A percentile compares a stretch with the other conserved stretches of the same genome.
phyloP scores from a whole-genome alignment of 2,888 invertebrate species.

The Tholera decimalis region DNA sequence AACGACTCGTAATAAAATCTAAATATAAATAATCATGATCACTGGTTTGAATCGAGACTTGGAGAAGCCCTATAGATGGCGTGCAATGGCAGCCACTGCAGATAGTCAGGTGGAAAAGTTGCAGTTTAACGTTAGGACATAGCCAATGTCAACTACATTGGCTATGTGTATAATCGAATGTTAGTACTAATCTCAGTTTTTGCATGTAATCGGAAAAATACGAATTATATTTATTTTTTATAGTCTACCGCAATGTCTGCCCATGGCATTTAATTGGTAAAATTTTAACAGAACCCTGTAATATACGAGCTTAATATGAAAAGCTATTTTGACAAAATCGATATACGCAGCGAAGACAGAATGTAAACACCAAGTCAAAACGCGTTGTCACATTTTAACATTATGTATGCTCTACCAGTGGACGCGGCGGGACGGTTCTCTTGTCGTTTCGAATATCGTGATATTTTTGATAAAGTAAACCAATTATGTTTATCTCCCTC shows the following conservation, averaged over 20 bases:
- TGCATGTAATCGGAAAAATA: too few species aligned
- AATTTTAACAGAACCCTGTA: constrained; percentile 46
- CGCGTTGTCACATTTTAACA: background rate
- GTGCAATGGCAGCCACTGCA: constrained; percentile 17
- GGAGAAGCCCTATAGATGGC: background rate
- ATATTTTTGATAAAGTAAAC: background rate
- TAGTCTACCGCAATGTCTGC: constrained; percentile 1
- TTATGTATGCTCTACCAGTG: background rate
- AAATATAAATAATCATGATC: constrained; percentile 20
- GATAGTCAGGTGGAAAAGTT: background rate
- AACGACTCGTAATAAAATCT: constrained; percentile 26
- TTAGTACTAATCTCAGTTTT: background rate
- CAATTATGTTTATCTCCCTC: background rate
- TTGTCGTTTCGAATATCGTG: background rate
- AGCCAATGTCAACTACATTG: background rate
- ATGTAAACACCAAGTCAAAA: background rate
- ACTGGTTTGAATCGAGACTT: constrained; percentile 37
- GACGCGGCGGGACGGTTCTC: background rate
- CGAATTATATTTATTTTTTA: background rate
- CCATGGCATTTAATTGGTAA: constrained; percentile 1
- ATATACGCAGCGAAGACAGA: background rate
- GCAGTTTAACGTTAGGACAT: background rate
- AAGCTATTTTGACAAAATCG: background rate
- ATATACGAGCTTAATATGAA: constrained; percentile 20
- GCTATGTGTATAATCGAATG: background rate